A percentile compares a stretch with the other conserved stretches of the same genome.
phyloP scores from a whole-genome alignment of 2,113 vertebrate species.

The Ellobius talpinus region DNA sequence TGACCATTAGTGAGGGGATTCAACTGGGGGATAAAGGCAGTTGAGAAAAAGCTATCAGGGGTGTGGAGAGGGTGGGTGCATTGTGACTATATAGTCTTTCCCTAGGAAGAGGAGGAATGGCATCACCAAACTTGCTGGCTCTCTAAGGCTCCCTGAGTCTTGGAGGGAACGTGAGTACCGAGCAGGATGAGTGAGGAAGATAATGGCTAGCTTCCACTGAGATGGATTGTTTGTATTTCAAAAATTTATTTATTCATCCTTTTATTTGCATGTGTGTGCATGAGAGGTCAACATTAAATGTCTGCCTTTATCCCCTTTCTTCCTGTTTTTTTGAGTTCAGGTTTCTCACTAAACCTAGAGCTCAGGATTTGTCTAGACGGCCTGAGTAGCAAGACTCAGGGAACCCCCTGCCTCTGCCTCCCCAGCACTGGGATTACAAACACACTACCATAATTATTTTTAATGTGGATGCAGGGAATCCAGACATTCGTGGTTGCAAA shows the following conservation, averaged over 20 bases:
- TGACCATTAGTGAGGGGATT: conserved; percentile 26
- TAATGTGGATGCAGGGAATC: neutral
- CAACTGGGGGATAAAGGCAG: neutral
- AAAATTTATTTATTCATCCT: neutral
- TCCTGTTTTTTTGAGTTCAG: too few relatives aligned
- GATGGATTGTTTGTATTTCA: neutral
- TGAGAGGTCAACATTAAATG: neutral
- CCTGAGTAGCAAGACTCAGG: neutral
- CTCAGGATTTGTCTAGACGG: neutral
- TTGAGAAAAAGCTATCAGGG: neutral
- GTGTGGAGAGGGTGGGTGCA: neutral
- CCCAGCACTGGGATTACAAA: neutral
- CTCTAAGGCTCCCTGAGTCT: neutral
- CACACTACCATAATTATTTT: neutral
- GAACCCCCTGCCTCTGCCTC: neutral
- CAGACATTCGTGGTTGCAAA: neutral
- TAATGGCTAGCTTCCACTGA: neutral
- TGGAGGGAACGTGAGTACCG: neutral
- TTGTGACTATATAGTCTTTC: neutral
- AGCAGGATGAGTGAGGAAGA: neutral
- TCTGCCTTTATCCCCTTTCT: neutral
- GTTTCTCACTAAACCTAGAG: neutral
- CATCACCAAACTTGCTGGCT: neutral
- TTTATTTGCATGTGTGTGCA: neutral
- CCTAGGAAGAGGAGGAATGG: neutral